phyloP scores from a whole-genome alignment of 2,888 invertebrate species.

The Melanostoma scalare region DNA sequence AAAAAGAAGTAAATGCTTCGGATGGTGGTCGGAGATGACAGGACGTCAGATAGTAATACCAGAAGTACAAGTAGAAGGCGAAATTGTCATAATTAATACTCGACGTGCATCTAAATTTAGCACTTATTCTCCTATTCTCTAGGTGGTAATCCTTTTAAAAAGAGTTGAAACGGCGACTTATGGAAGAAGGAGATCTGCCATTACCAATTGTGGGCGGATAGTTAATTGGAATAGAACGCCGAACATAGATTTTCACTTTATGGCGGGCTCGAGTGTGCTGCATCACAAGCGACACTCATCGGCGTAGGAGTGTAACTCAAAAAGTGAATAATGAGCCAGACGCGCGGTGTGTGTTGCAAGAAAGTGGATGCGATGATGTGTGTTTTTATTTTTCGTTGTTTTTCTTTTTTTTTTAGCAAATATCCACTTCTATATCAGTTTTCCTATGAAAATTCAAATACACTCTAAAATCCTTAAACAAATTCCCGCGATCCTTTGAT shows the following conservation, averaged over 20 bases:
- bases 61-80: conserved; percentile 56
- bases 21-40: conserved; percentile 59
- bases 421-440: conserved; percentile 54
- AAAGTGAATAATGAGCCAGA: conserved; percentile 60
- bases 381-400: neutral
- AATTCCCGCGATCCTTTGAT: conserved; percentile 64
- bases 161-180: conserved; percentile 22
- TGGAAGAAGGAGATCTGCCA: conserved; percentile 58
- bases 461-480: conserved; percentile 48
- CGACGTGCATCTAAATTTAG: conserved; percentile 70
- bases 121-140: conserved; percentile 55
- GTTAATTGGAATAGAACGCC: conserved; percentile 71
- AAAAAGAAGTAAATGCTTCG: conserved; percentile 4
- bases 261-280: conserved; percentile 31
- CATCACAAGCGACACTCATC: conserved; percentile 36
- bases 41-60: conserved; percentile 70
- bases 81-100: conserved; percentile 72
- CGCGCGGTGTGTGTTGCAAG: conserved; percentile 16
- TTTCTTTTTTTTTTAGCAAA: conserved; percentile 41
- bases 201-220: conserved; percentile 72
- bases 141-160: conserved; percentile 58
- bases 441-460: conserved; percentile 59
- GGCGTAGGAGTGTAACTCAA: conserved; percentile 63
- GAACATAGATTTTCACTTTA: conserved; percentile 73
- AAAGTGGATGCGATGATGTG: conserved; percentile 24